Conservation (phyloP, 2,797 vertebrate species). For the Notamacropus eugenii region DNA sequence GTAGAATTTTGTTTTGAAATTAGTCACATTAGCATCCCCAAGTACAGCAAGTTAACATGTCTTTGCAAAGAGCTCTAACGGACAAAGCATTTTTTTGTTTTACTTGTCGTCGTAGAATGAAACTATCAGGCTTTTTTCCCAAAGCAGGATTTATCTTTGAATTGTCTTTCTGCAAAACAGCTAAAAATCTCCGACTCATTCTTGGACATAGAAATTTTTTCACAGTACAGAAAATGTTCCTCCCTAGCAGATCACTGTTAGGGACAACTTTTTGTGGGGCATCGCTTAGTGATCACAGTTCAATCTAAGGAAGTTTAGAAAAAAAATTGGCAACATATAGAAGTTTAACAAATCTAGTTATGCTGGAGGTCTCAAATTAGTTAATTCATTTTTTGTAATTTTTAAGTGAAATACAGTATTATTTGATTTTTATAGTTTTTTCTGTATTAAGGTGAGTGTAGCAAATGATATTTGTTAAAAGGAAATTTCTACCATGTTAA, state of each 20-base stretch:
- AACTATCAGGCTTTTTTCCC: slow-evolving; percentile 24
- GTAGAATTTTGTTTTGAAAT: slow-evolving; percentile 10
- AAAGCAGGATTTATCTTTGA: slow-evolving; percentile 9
- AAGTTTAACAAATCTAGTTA: background rate
- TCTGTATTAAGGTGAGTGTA: background rate
- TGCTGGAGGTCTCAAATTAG: background rate
- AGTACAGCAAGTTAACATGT: background rate
- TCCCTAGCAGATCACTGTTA: background rate
- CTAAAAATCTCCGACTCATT: slow-evolving; percentile 45
- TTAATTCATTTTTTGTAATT: no score
- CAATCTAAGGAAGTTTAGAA: background rate
- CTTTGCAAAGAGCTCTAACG: background rate
- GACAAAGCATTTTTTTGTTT: slow-evolving; percentile 28
- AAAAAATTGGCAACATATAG: background rate
- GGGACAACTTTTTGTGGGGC: background rate
- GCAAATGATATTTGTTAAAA: background rate
- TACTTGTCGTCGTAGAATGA: background rate
- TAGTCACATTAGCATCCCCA: background rate
- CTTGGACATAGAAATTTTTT: slow-evolving; percentile 24
- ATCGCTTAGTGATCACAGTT: background rate
- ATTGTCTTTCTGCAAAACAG: slow-evolving; percentile 47
- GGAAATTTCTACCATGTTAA: background rate
- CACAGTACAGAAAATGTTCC: background rate
- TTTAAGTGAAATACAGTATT: background rate
- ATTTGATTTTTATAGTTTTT: background rate